Percentiles rank a stretch among this genome's conserved stretches.
phyloP scores from a whole-genome alignment of 92 coral and sea anemone genomes.

The Phenganax marumi region DNA sequence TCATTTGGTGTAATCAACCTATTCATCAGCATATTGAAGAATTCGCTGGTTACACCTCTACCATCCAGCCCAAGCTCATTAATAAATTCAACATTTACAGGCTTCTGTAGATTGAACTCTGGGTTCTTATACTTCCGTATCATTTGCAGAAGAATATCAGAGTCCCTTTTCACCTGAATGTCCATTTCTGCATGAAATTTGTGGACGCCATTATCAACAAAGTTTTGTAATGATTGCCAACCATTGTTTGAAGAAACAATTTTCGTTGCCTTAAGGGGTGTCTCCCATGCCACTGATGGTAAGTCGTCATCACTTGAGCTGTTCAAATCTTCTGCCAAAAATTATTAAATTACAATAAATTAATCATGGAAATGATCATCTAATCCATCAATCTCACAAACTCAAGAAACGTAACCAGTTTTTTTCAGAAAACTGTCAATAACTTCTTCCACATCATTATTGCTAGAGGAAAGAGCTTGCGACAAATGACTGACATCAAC shows the following conservation, averaged over 20 bases:
- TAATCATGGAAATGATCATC: no score
- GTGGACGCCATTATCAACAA: constrained; percentile 40
- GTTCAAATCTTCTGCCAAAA: not conserved
- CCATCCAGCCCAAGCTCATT: constrained; percentile 48
- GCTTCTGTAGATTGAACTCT: constrained; percentile 30
- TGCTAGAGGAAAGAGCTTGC: no score
- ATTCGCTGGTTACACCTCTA: constrained; percentile 46
- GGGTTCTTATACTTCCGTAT: constrained; percentile 53
- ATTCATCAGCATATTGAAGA: constrained; percentile 45
- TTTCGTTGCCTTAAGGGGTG: constrained; percentile 27
- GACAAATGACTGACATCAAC: no score
- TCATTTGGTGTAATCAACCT: constrained; percentile 15
- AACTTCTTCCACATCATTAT: no score
- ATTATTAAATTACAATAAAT: not conserved
- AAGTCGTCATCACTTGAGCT: not conserved
- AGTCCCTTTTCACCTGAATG: constrained; percentile 26
- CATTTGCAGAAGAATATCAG: constrained; percentile 46
- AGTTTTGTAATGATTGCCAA: constrained; percentile 27
- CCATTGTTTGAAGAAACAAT: not conserved
- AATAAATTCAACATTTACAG: constrained; percentile 38
- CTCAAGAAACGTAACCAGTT: no score
- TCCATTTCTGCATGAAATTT: constrained; percentile 37
- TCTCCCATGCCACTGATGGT: constrained; percentile 1
- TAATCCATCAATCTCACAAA: no score
- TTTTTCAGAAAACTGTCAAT: no score